Evolutionary conservation across 2,888 invertebrate species (phyloP).

Genomic region (Noctua fimbriata): DNA sequence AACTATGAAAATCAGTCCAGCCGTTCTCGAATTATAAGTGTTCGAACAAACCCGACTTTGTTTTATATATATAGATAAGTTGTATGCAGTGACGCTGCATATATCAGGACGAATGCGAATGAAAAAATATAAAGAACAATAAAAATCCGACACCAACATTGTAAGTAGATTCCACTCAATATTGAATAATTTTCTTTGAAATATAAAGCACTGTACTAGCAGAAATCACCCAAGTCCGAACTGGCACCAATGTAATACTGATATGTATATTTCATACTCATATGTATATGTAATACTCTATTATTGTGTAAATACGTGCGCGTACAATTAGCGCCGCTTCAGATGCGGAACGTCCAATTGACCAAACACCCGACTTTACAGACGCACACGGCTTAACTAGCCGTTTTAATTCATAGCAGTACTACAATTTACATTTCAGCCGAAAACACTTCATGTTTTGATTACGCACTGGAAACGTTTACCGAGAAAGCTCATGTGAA

Average conservation of each 20-base stretch:
- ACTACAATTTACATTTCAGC: background rate
- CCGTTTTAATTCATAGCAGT: background rate
- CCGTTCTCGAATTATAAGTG: too few relatives aligned
- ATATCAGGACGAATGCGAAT: background rate
- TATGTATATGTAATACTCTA: background rate
- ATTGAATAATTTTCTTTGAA: background rate
- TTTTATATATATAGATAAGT: too few relatives aligned
- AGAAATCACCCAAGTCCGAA: background rate
- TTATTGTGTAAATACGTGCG: constrained; percentile 13
- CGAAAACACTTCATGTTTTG: background rate
- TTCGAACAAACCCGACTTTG: too few relatives aligned
- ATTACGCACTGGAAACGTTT: background rate
- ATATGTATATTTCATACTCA: background rate
- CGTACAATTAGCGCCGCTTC: constrained; percentile 27
- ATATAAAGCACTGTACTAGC: background rate
- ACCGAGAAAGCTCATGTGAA: background rate
- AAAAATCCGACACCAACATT: background rate
- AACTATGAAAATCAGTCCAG: too few relatives aligned
- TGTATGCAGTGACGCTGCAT: too few relatives aligned
- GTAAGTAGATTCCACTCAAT: background rate
- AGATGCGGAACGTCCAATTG: background rate
- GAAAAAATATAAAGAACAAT: background rate
- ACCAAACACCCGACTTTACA: constrained; percentile 16
- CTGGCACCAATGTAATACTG: background rate
- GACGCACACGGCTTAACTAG: background rate